Conservation (phyloP, 2,888 invertebrate genomes). For the Craniophora ligustri region DNA sequence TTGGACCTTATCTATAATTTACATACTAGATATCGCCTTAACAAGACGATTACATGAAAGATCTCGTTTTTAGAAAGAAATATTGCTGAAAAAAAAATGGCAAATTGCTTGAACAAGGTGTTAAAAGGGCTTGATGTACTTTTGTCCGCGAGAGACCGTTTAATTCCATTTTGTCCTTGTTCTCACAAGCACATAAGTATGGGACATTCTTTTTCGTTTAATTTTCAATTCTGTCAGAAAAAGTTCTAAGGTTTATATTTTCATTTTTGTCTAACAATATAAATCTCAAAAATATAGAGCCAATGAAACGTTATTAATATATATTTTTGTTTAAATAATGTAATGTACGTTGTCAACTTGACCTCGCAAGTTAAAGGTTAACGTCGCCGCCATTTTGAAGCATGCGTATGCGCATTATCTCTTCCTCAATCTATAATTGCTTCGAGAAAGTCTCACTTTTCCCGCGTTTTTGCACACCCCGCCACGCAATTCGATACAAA, state of each 20-base stretch:
- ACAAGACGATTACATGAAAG: conserved; percentile 11
- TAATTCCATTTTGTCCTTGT: no score
- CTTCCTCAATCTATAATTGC: conserved; percentile 66
- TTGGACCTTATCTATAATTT: conserved; percentile 33
- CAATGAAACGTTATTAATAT: no score
- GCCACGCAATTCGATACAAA: conserved; percentile 40
- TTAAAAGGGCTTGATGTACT: no score
- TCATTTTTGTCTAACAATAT: no score
- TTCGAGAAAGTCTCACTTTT: conserved; percentile 66
- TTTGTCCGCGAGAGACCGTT: no score
- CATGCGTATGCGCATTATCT: conserved; percentile 61
- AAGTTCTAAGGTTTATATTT: no score
- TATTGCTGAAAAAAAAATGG: neutral
- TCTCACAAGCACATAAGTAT: no score
- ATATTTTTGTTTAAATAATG: neutral
- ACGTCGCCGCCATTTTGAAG: conserved; percentile 55
- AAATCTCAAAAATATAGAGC: no score
- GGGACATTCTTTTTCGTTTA: no score
- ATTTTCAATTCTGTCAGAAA: no score
- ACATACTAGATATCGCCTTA: conserved; percentile 35
- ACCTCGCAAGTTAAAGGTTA: conserved; percentile 42
- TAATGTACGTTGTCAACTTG: conserved; percentile 33
- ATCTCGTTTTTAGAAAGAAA: conserved; percentile 8
- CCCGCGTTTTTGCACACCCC: conserved; percentile 65
- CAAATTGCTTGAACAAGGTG: neutral